Conservation (phyloP, 2,888 invertebrate genomes). For the Spatulosminthurus flaviceps region DNA sequence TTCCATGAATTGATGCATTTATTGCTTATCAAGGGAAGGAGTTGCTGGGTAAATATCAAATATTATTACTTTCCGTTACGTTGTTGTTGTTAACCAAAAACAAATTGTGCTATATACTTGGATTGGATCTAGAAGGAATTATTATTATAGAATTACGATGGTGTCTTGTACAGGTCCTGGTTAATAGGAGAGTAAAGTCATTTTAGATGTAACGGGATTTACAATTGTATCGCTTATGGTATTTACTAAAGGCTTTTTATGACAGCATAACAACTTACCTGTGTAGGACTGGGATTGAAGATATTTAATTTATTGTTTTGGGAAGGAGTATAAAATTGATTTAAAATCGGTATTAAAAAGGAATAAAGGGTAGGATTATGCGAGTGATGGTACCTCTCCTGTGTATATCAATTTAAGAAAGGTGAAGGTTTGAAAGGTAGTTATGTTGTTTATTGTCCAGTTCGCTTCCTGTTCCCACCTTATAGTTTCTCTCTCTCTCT, state of each 20-base stretch:
- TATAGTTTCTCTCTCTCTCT: not conserved
- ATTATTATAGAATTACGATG: no score
- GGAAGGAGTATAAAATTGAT: not conserved
- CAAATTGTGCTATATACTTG: no score
- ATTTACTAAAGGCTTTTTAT: no score
- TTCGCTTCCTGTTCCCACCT: not conserved
- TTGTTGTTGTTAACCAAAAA: not conserved
- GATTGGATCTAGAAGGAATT: no score
- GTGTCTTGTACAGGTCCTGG: no score
- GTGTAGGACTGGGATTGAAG: no score
- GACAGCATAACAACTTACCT: no score
- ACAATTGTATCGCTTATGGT: no score
- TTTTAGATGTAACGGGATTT: no score
- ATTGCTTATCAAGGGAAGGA: not conserved
- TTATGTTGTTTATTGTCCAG: not conserved
- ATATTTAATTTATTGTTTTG: no score
- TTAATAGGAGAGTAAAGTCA: no score
- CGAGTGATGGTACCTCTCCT: not conserved
- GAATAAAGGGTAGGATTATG: not conserved
- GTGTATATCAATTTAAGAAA: not conserved
- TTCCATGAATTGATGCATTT: not conserved
- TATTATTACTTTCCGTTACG: not conserved
- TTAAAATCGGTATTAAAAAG: not conserved
- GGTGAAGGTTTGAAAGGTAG: not conserved
- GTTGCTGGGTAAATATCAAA: not conserved